Percentiles rank a stretch among this genome's conserved stretches.
phyloP scores from a whole-genome alignment of 2,113 vertebrate genomes.

The Megaceryle maxima region DNA sequence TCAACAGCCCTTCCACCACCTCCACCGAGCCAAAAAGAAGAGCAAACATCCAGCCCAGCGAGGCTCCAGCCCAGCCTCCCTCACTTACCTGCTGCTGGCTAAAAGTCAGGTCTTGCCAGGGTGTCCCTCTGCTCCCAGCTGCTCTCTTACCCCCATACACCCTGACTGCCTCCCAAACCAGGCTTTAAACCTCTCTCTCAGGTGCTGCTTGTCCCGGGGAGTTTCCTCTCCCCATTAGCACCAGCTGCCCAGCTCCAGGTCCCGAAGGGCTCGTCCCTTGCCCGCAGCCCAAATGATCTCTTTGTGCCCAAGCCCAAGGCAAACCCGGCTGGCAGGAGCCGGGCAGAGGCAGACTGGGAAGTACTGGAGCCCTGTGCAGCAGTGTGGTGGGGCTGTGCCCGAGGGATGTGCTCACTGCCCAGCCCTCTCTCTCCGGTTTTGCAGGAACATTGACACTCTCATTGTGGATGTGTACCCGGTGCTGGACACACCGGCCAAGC shows the following conservation, averaged over 20 bases:
- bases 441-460: conserved; percentile 95
- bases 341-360: not conserved
- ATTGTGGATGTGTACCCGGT: conserved; percentile 95
- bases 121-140: not conserved
- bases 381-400: accelerated
- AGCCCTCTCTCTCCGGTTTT: not conserved
- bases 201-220: not conserved
- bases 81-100: not conserved
- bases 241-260: not conserved
- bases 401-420: not conserved
- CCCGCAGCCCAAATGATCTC: accelerated
- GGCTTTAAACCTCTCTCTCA: not conserved
- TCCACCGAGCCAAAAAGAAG: not conserved
- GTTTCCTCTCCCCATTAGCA: not conserved
- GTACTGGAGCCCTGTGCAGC: accelerated
- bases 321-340: not conserved
- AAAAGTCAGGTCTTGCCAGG: not conserved
- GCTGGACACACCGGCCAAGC: conserved; percentile 96
- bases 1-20: not conserved
- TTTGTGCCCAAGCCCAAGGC: accelerated
- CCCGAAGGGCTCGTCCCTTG: not conserved
- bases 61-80: not conserved
- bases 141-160: not conserved
- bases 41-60: not conserved
- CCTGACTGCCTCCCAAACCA: accelerated